A percentile compares a stretch with the other conserved stretches of the same genome.
Conservation (phyloP, 2,888 invertebrate species). For the Dasypogon diadema region DNA sequence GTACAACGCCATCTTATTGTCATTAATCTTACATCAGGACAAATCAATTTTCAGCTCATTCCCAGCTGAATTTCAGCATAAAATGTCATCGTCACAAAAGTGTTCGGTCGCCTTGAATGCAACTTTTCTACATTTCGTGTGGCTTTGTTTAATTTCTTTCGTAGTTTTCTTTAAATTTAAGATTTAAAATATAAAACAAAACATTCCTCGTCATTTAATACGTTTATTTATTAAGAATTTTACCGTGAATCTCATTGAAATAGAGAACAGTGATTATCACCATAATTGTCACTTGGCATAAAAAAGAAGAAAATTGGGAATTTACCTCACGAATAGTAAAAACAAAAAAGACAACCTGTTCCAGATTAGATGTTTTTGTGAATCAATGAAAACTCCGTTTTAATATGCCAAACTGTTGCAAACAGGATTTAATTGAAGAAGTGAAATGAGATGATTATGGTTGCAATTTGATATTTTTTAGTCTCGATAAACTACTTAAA, state of each 20-base stretch:
- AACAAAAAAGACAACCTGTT: constrained; percentile 37
- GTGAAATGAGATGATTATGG: constrained; percentile 43
- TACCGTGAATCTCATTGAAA: not conserved
- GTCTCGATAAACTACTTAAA: not conserved
- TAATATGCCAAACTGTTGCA: constrained; percentile 30
- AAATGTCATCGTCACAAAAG: constrained; percentile 60
- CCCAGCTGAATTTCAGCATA: constrained; percentile 55
- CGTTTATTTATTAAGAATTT: not conserved
- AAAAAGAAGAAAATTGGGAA: constrained; percentile 19
- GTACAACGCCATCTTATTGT: not conserved
- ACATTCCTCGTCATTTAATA: constrained; percentile 21
- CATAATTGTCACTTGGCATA: constrained; percentile 5
- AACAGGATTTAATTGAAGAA: constrained; percentile 3
- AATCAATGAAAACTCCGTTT: constrained; percentile 20
- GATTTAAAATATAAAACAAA: constrained; percentile 28
- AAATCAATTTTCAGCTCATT: constrained; percentile 52
- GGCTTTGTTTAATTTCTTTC: constrained; percentile 53
- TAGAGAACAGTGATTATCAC: not conserved
- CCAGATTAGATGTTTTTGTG: constrained; percentile 26
- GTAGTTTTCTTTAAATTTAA: constrained; percentile 54
- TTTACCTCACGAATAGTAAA: constrained; percentile 15
- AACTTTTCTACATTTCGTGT: constrained; percentile 59
- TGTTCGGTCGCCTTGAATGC: constrained; percentile 56
- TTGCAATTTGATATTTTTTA: constrained; percentile 18
- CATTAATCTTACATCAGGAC: not conserved